A percentile compares a stretch with the other conserved stretches of the same genome.
Evolutionary conservation across 2,888 invertebrate genomes (phyloP).

Genomic region (Euzophera pinguis): DNA sequence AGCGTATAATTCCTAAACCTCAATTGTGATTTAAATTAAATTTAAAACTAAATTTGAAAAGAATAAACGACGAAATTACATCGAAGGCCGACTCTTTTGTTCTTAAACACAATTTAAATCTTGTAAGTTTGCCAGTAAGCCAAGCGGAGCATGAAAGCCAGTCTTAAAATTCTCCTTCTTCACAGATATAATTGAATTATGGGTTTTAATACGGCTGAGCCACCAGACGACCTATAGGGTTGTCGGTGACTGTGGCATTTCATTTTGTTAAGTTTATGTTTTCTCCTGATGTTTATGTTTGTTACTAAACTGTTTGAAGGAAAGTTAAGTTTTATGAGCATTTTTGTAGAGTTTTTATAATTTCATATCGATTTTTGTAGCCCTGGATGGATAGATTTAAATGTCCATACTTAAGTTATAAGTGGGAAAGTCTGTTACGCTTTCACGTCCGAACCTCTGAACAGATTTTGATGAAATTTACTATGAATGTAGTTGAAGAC

Average conservation of each 20-base stretch:
- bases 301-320: no score
- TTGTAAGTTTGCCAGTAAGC: constrained; percentile 22
- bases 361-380: no score
- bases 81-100: neutral
- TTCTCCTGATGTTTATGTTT: neutral
- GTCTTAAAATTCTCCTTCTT: constrained; percentile 28
- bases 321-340: no score
- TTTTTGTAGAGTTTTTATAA: no score
- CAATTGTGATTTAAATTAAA: neutral
- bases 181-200: constrained; percentile 34
- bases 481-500: no score
- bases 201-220: constrained; percentile 30
- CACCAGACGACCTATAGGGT: constrained; percentile 26
- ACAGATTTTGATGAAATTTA: no score
- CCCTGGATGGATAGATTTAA: no score
- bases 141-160: constrained; percentile 26
- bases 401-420: no score
- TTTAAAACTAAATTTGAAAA: neutral
- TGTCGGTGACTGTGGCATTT: constrained; percentile 21
- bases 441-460: no score
- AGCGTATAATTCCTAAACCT: neutral
- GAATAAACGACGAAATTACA: constrained; percentile 4
- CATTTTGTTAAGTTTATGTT: neutral
- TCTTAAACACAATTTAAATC: constrained; percentile 22
- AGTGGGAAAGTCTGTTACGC: no score